Conservation (phyloP, 1,140 invertebrate species). For the Idris sp. region DNA sequence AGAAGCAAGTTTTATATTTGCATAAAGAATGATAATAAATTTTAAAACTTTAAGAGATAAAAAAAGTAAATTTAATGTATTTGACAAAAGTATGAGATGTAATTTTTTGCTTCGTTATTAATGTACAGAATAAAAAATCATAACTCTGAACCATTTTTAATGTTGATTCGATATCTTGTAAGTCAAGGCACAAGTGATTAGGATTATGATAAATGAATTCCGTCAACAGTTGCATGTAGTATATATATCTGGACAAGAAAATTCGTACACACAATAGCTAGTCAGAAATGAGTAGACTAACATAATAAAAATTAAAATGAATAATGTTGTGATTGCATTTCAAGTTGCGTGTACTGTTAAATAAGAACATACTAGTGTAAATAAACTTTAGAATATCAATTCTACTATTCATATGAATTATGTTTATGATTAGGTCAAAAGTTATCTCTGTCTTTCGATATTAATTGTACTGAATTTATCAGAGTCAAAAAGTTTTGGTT, state of each 20-base stretch:
- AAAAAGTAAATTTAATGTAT: too few species aligned
- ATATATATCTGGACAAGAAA: constrained; percentile 12
- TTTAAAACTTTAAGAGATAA: too few species aligned
- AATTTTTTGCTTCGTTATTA: too few species aligned
- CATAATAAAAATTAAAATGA: constrained; percentile 9
- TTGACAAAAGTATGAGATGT: too few species aligned
- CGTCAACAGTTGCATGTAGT: too few species aligned
- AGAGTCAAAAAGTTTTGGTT: constrained; percentile 5
- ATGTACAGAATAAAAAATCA: too few species aligned
- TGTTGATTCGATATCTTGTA: too few species aligned
- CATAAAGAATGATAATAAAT: too few species aligned
- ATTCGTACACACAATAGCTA: constrained; percentile 17
- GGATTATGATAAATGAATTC: too few species aligned
- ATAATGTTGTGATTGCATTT: constrained; percentile 25
- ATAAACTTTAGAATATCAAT: constrained; percentile 41
- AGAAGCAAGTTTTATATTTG: not conserved
- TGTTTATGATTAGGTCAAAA: constrained; percentile 15
- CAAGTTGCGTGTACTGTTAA: constrained; percentile 14
- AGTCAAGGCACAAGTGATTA: too few species aligned
- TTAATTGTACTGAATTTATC: constrained; percentile 24
- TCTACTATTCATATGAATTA: constrained; percentile 36
- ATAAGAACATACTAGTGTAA: constrained; percentile 22
- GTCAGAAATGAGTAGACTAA: constrained; percentile 38
- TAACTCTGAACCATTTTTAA: too few species aligned
- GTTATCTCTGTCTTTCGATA: constrained; percentile 31